Base-by-base conservation (phyloP, 2,797 vertebrate genomes). In the Huso huso region DNA sequence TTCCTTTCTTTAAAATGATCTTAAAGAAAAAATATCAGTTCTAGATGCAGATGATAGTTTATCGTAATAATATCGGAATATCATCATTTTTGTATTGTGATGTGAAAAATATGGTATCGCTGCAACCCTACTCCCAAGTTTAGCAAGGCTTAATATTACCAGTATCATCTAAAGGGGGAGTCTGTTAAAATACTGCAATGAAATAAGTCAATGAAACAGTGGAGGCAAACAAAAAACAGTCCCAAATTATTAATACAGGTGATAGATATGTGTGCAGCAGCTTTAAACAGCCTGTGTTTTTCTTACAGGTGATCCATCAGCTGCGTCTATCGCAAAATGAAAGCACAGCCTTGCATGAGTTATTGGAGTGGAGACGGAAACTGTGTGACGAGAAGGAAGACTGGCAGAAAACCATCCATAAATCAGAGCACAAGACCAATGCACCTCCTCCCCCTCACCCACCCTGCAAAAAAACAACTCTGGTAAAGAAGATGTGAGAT, bases 321-420 rank as follows among this genome's bases (percentile, higher is more conserved):
- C 84, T 93, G 70, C 84, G 86, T 76, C 82, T 92, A 69, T 92
- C 87, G 0, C 86, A 86, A 75, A 88, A 94, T 8, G 90, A 94
- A 75, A 90, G 82, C 0, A 75, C 83, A 52, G 79, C 93, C 73
- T 83, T 95, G 48, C 88, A 86, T 75, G 92, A 96, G 77, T 87
- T 95, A 67, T 82, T 96, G 75, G 89, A 89, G 37, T 92, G 92
- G 92, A 86, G 91, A 67, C 87, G 90, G 77, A 86, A 80, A 78
- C 89, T 95, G 71, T 93, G 93, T 67, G 94, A 95, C 81, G 88
- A 90, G 69, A 78, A 69, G 60, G 82, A 78, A 7, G 84, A 85
- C 69, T 94, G 91, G 91, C 92, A 89, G 76, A 87, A 83, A 10
- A 84, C 85, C 58, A 85, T 91, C 66, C 80, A 75, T 58, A 81